Conservation (phyloP, 2,888 invertebrate genomes). For the Nomada flava region DNA sequence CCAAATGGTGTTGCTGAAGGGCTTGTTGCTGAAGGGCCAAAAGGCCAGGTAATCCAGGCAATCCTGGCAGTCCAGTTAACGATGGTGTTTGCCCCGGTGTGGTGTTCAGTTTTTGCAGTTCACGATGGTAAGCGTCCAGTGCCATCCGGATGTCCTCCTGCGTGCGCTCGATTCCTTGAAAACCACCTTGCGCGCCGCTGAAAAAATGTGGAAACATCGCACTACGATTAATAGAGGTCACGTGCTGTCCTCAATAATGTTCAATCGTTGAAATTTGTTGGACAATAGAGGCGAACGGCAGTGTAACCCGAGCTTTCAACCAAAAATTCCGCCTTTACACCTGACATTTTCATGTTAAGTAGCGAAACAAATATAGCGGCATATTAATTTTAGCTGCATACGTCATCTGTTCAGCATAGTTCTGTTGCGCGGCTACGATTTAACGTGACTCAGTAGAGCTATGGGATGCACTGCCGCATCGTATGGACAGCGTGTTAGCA, state of each 20-base stretch:
- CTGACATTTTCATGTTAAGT: constrained; percentile 59
- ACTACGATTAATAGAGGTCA: constrained; percentile 84
- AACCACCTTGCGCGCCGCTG: constrained; percentile 86
- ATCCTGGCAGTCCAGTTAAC: constrained; percentile 86
- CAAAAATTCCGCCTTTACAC: constrained; percentile 37
- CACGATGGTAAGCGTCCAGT: constrained; percentile 96
- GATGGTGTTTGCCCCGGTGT: constrained; percentile 82
- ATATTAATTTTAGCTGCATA: constrained; percentile 57
- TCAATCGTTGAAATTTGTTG: constrained; percentile 69
- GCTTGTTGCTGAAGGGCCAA: constrained; percentile 92
- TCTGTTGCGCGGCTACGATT: constrained; percentile 32
- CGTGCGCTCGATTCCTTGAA: constrained; percentile 85
- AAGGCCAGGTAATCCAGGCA: constrained; percentile 88
- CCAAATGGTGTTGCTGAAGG: constrained; percentile 84
- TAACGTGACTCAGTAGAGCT: constrained; percentile 37
- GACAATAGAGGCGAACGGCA: background rate
- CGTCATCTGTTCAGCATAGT: constrained; percentile 49
- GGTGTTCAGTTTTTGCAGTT: constrained; percentile 94
- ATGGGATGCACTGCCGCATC: constrained; percentile 35
- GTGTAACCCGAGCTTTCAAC: constrained; percentile 1
- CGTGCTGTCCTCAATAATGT: constrained; percentile 83
- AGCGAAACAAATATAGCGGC: constrained; percentile 48
- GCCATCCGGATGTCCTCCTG: constrained; percentile 96
- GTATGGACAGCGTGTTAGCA: background rate
- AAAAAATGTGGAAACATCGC: constrained; percentile 94